phyloP scores from a whole-genome alignment of 2,888 invertebrate genomes.

The Lasioglossum marginatum region DNA sequence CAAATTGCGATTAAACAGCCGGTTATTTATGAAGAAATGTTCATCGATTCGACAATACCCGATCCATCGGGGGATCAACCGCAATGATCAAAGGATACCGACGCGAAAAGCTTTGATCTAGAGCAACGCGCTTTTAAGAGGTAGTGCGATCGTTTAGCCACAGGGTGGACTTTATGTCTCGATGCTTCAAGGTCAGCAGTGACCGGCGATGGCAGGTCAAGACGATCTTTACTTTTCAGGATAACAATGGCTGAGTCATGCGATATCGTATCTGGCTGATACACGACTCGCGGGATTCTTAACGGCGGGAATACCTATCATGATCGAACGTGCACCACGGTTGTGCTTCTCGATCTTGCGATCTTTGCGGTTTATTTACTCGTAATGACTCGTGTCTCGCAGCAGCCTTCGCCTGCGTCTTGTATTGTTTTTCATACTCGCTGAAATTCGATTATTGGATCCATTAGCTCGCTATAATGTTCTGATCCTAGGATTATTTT shows the following conservation, averaged over 20 bases:
- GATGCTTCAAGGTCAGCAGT: constrained; percentile 58
- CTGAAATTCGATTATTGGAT: background rate
- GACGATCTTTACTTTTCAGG: constrained; percentile 61
- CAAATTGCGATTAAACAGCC: constrained; percentile 30
- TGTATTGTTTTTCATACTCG: background rate
- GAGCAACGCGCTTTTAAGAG: constrained; percentile 26
- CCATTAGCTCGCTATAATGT: background rate
- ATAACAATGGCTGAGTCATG: constrained; percentile 71
- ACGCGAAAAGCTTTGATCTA: constrained; percentile 5
- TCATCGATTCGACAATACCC: constrained; percentile 41
- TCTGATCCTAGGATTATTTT: background rate
- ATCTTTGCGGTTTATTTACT: constrained; percentile 32
- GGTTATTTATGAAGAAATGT: constrained; percentile 52
- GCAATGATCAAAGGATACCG: constrained; percentile 33
- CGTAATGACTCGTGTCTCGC: constrained; percentile 21
- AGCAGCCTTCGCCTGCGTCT: background rate
- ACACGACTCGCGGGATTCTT: constrained; percentile 51
- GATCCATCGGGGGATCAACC: constrained; percentile 51
- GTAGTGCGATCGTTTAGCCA: constrained; percentile 19
- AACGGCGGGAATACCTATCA: constrained; percentile 53
- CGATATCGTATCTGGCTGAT: constrained; percentile 64
- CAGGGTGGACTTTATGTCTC: constrained; percentile 16
- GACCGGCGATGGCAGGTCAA: constrained; percentile 53
- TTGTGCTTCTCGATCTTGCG: constrained; percentile 1
- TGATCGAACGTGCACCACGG: constrained; percentile 46